Base-by-base conservation (phyloP, 2,888 invertebrate genomes). In the Campaea margaritaria region DNA sequence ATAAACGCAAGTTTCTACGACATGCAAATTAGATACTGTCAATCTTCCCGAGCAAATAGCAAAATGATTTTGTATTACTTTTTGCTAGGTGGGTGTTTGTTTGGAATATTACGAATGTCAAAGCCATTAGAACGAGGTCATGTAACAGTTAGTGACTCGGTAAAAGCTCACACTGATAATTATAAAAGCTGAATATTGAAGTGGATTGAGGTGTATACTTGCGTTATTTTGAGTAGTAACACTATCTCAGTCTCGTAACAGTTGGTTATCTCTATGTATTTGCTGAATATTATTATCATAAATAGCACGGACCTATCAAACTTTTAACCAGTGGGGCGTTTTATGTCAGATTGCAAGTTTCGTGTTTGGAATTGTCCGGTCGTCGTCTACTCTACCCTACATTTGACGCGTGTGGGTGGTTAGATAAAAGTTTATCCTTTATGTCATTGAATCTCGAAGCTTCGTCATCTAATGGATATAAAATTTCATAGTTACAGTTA, bases 101-200 rank as follows among this genome's bases (percentile, higher is more conserved):
- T 64, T 61, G 50, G 43, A 51, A 64, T 61, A 61, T 42, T 54
- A 62, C 48, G 52, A 58, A 64, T 64, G 82, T 83, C 82, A 82
- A 82, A 83, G 78, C 74, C 73, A 76, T 76, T 77, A 77, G 68
- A 87, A 81, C 81, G 81, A 82, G 89, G 88, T 76, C 86, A 78
- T 69, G 65, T 85, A 86, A 89, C 90, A 82, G 89, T 89, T 86
- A 87, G 87, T 87, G 85, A 85, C 78, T 68, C 78, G 81, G 86
- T 86, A 87, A 89, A 89, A 88, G 84, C 86, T 85, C 80, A 80
- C 85, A 79, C 67, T 75, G 82, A 85, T 85, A 82, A 64, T 66
- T 63, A 13, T 43, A 21, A 13, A 27, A 70, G 67, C 57, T 58
- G 50, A 68, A 54, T 66, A 62, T 53, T 66, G 41, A 67, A 14